Conservation (phyloP, 2,797 vertebrate genomes). For the Knipowitschia caucasica region DNA sequence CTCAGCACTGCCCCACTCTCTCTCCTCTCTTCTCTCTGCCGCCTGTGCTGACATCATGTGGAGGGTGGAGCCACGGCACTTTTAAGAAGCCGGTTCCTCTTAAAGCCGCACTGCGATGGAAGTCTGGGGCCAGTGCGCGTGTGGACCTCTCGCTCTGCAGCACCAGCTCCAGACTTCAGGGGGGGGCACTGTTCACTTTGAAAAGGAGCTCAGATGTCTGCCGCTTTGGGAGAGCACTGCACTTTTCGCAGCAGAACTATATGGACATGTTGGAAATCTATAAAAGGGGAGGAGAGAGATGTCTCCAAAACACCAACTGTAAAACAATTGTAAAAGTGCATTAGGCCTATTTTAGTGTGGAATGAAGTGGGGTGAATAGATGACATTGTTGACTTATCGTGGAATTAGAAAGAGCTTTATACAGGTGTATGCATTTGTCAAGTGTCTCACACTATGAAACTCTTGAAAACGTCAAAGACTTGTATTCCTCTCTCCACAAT, state of each 20-base stretch:
- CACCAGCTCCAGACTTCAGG: constrained; percentile 53
- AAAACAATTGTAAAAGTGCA: no score
- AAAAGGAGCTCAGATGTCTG: constrained; percentile 42
- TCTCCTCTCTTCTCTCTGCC: constrained; percentile 53
- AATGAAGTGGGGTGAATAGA: no score
- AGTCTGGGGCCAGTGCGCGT: constrained; percentile 33
- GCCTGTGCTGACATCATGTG: constrained; percentile 80
- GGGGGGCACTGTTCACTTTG: constrained; percentile 81
- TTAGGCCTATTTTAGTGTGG: no score
- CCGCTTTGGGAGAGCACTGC: constrained; percentile 26
- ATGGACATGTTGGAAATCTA: constrained; percentile 24
- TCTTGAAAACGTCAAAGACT: no score
- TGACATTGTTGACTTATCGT: no score
- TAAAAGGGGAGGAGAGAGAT: constrained; percentile 7
- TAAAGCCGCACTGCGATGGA: constrained; percentile 78
- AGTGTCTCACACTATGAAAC: no score
- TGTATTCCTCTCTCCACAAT: no score
- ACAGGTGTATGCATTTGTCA: no score
- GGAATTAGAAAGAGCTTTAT: no score
- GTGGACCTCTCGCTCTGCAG: constrained; percentile 47
- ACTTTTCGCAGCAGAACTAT: constrained; percentile 29
- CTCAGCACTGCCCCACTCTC: constrained; percentile 74
- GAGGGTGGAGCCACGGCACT: constrained; percentile 75
- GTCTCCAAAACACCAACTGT: no score
- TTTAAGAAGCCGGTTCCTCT: constrained; percentile 70